Base-by-base conservation (phyloP, 2,113 vertebrate genomes). In the Ancistrus triradiatus region DNA sequence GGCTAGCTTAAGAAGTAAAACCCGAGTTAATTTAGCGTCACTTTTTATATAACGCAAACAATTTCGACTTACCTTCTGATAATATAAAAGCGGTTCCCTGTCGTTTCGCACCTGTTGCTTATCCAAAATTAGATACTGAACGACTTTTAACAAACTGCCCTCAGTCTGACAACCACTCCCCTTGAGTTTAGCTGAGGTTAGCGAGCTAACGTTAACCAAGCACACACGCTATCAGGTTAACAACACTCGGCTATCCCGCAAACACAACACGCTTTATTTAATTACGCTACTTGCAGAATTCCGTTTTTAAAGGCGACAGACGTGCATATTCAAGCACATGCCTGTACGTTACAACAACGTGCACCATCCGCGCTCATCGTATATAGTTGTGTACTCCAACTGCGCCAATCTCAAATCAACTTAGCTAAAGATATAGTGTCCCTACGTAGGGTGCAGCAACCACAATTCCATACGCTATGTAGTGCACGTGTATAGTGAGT, bases 21-120 rank as follows among this genome's bases (percentile, higher is more conserved):
- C 13, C n/a, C 19, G 13, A 38, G 21, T 8, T 9, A 10, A 17
- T 6, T 5, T 2, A n/a, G n/a, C n/a, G n/a, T 42, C 6, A 13
- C 50, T 11, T 15, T 18, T 59, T 3, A 18, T 11, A 11, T 4
- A n/a, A 7, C 17, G 11, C 1, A 6, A 8, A 27, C 17, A 6
- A 2, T 3, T 0, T 6, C 25, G 3, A 48, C 80, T 81, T 76
- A 87, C 83, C 83, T 78, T 31, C 14, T 25, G 48, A 63, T 25
- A 52, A 37, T 63, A 6, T 38, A 28, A 38, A 24, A 13, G 46
- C 56, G 4, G n/a, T 18, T 19, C 42, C 2, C 11, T 31, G 4
- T 2, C 42, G 13, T 52, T 25, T 17, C 3, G 33, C 22, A 46
- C 27, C 22, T 10, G 42, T 19, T 9, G 38, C 21, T 28, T 7